Base-by-base conservation (phyloP, 2,888 invertebrate species). In the Macrophya annulata region DNA sequence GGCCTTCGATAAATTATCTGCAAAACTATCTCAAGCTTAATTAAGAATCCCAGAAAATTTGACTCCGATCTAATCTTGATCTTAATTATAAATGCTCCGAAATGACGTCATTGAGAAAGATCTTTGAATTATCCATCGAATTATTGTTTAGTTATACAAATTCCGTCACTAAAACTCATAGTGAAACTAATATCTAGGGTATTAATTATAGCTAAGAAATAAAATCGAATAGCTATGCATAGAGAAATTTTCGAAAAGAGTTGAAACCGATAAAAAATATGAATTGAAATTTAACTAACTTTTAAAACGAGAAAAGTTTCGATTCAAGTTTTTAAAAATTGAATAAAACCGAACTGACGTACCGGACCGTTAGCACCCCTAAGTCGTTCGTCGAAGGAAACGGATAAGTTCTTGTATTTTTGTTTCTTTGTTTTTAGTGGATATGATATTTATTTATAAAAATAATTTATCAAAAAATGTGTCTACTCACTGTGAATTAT, bases 401-500 rank as follows among this genome's bases (percentile, higher is more conserved):
- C 68, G 83, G 48, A 25, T 10, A 83, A 62, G 9, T 68, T 71
- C 21, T 81, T n/a, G 25, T 81, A 81, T 43, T 62, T 81, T 40
- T 25, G 10, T 74, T 31, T 31, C 31, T 31, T 40, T 68, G 15
- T 68, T 5, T 8, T 15, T 17, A n/a, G 31, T 9, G 9, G 40
- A 40, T 1, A 74, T 43, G 45, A 12, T 40, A 10, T 43, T 25
- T 55, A 25, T 51, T 65, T 68, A 15, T 15, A 15, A 17, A 68
- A 37, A 68, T 17, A 59, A n/a, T 4, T 15, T 31, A 31, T 31
- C 31, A 3, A n/a, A 68, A 31, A 65, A 59, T 17, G 12, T 17
- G 65, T 59, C 43, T 77, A 85, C 85, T 85, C 77, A 85, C 85
- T 55, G 77, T 84, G 25, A 37, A 43, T 76, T 76, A n/a, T 76